These are phyloP conservation scores for Pelochelys cantorii DNA, from an alignment of 2,797 vertebrate genomes.

Conservation along the genomic window DNA sequence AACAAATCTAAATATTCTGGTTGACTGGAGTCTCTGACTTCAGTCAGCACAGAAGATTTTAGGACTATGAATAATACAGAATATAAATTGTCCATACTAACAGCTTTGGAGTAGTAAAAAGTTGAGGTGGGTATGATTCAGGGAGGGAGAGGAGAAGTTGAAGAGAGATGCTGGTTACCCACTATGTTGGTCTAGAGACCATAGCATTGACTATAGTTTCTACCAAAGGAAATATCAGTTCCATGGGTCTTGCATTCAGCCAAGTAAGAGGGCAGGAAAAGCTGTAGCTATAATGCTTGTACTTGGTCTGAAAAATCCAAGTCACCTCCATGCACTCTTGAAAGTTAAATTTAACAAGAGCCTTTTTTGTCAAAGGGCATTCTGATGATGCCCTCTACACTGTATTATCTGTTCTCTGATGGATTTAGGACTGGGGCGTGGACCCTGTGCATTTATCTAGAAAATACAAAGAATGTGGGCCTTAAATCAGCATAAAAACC, in stretches of 20 bases:
- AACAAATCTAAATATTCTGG: conserved; percentile 60
- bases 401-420: conserved; percentile 12
- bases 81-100: conserved; percentile 31
- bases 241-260: conserved; percentile 41
- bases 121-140: conserved; percentile 62
- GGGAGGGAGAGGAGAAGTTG: conserved; percentile 55
- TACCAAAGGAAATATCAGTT: conserved; percentile 77
- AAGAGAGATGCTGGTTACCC: conserved; percentile 46
- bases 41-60: conserved; percentile 62
- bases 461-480: conserved; percentile 69
- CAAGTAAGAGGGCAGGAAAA: conserved; percentile 49
- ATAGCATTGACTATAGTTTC: conserved; percentile 45
- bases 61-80: conserved; percentile 48
- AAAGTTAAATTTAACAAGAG: conserved; percentile 41
- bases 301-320: conserved; percentile 44
- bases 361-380: conserved; percentile 20
- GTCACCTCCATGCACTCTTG: conserved; percentile 52
- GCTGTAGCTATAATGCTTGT: not conserved
- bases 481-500: conserved; percentile 76
- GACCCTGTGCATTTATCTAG: conserved; percentile 43
- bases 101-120: conserved; percentile 45
- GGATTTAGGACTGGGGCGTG: conserved; percentile 27
- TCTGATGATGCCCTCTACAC: not conserved
- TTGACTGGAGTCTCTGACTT: conserved; percentile 54
- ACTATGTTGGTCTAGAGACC: conserved; percentile 55